These are phyloP conservation scores for Trissoscelio sp. DNA, from an alignment of 2,888 invertebrate species.

Conservation along the genomic window DNA sequence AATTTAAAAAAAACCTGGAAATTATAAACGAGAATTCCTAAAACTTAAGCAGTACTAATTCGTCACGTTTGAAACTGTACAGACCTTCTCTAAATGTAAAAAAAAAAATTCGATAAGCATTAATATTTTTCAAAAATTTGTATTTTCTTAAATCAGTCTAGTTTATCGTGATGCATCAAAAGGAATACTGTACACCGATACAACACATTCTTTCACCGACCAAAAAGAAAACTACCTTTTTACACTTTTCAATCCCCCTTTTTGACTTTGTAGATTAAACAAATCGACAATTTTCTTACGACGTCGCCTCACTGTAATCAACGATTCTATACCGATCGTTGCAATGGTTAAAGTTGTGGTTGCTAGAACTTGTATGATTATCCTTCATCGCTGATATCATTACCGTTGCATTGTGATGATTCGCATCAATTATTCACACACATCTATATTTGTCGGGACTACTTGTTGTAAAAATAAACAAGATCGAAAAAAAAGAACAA, in stretches of 20 bases:
- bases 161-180: slow-evolving; percentile 58
- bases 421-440: slow-evolving; percentile 57
- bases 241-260: slow-evolving; percentile 75
- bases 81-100: slow-evolving; percentile 47
- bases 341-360: slow-evolving; percentile 65
- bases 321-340: slow-evolving; percentile 65
- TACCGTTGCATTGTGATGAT: slow-evolving; percentile 69
- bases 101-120: slow-evolving; percentile 61
- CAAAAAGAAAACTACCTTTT: slow-evolving; percentile 74
- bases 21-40: slow-evolving; percentile 19
- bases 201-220: slow-evolving; percentile 69
- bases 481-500: too few relatives aligned
- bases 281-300: slow-evolving; percentile 68
- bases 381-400: slow-evolving; percentile 72
- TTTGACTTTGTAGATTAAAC: slow-evolving; percentile 75
- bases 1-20: slow-evolving; percentile 5
- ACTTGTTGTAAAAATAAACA: slow-evolving; percentile 9
- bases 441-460: too few relatives aligned
- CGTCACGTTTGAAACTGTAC: slow-evolving; percentile 49
- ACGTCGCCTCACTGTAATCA: slow-evolving; percentile 65
- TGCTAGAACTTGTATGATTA: slow-evolving; percentile 69
- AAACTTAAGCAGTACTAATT: slow-evolving; percentile 48
- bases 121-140: slow-evolving; percentile 67
- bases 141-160: slow-evolving; percentile 66
- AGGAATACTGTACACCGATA: slow-evolving; percentile 50